Base-by-base conservation (phyloP, 2,797 vertebrate species). In the Poeciliopsis gracilis region DNA sequence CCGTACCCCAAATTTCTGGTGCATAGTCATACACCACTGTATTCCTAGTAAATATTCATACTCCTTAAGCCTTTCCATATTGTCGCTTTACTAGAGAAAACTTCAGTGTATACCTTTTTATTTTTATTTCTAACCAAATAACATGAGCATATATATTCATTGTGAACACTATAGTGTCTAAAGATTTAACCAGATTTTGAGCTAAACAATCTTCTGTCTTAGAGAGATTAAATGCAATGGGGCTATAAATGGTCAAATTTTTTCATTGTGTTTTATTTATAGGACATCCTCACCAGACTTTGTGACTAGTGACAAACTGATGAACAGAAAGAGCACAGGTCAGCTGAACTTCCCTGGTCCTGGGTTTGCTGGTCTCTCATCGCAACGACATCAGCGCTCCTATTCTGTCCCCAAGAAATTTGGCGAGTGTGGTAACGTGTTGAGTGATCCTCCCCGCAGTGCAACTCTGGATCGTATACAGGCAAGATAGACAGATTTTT, bases 321-420 rank as follows among this genome's bases (percentile, higher is more conserved):
- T 96, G 8, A 99, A 96, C 93, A 92, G 97, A 59, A 99, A 99
- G 89, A 99, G 98, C 93, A 99, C 98, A 0, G 98, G 98, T 5
- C 98, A 99, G 89, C 92, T 99, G 43, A 98, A 99, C n/a, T 97
- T 97, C 80, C 95, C 97, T 0, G 96, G 97, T 18, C 90, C 95
- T 4, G 95, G 97, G 2, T 89, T 96, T 0, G 84, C 90, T 16
- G 97, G 92, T 18, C 85, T 97, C 41, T 97, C 98, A 0, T 96
- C 97, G 1, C 98, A 99, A 46, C 95, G 98, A 18, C 98, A 99
- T 88, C 98, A 99, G 73, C 97, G 98, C 87, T 99, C 98, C 85
- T 99, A 98, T 90, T 99, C 98, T 0, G 98, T 99, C 53, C 98
- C 98, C 76, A 99, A 99, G 89, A 99, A 99, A 89, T 99, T 99